Evolutionary conservation across 2,888 invertebrate genomes (phyloP).

Genomic region (Belgica antarctica): DNA sequence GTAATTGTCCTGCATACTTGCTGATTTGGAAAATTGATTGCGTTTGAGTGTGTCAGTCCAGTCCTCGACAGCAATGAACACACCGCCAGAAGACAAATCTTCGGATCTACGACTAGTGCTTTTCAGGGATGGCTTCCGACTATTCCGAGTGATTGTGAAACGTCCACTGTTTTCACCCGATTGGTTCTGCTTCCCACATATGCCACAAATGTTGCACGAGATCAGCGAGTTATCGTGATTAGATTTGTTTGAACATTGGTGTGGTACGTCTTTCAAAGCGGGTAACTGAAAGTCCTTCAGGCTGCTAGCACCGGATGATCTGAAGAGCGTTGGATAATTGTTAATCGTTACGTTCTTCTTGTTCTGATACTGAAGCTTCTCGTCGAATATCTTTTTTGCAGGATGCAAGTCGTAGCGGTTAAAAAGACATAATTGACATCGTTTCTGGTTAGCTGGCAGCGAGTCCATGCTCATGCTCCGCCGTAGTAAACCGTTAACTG

Average conservation of each 20-base stretch:
- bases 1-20: constrained; percentile 46
- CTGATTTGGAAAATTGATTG: constrained; percentile 34
- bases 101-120: constrained; percentile 47
- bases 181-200: constrained; percentile 55
- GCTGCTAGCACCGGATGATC: constrained; percentile 37
- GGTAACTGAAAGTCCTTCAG: constrained; percentile 40
- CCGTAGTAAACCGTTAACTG: neutral
- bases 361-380: constrained; percentile 30
- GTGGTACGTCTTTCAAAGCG: constrained; percentile 10
- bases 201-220: constrained; percentile 51
- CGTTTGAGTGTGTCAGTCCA: constrained; percentile 51
- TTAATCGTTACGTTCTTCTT: constrained; percentile 39
- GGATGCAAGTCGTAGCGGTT: constrained; percentile 51
- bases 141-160: constrained; percentile 53
- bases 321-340: constrained; percentile 41
- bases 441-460: constrained; percentile 49
- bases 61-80: constrained; percentile 65
- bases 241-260: constrained; percentile 22
- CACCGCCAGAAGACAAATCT: constrained; percentile 57
- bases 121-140: constrained; percentile 48
- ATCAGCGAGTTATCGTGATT: constrained; percentile 37
- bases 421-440: constrained; percentile 55
- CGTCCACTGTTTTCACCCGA: constrained; percentile 57
- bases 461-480: constrained; percentile 55
- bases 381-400: constrained; percentile 35